Percentiles rank a stretch among this genome's conserved stretches.
These are phyloP conservation scores for Zosterops pallidus DNA, from an alignment of 2,113 vertebrate genomes.

Conservation along the genomic window DNA sequence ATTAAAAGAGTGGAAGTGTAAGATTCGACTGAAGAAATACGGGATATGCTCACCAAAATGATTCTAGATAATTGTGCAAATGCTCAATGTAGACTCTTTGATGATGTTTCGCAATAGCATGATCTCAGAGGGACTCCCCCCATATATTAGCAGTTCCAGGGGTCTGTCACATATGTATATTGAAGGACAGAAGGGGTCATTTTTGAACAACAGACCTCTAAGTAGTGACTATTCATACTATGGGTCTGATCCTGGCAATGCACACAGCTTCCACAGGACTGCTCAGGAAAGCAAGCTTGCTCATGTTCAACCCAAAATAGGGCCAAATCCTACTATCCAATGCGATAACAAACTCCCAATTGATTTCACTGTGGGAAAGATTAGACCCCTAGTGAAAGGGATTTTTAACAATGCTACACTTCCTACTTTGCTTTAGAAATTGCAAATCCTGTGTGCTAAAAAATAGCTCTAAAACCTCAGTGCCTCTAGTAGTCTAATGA, in stretches of 20 bases:
- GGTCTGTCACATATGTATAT: neutral
- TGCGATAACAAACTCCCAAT: neutral
- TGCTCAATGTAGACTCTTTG: neutral
- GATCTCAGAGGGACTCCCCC: neutral
- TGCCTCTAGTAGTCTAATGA: neutral
- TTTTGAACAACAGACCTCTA: neutral
- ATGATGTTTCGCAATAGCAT: neutral
- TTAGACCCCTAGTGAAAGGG: neutral
- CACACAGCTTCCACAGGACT: rapidly evolving
- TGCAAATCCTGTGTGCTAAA: neutral
- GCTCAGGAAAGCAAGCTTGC: neutral
- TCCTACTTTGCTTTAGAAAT: neutral
- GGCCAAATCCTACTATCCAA: neutral
- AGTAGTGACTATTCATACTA: neutral
- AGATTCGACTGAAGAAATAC: neutral
- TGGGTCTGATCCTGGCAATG: neutral
- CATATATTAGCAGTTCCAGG: neutral
- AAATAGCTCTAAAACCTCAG: neutral
- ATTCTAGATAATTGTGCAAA: neutral
- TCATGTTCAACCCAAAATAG: neutral
- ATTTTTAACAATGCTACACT: conserved; percentile 12
- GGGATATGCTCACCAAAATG: neutral
- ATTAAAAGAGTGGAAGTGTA: neutral
- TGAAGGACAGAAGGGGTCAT: neutral
- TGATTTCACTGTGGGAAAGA: neutral